Evolutionary conservation across 2,113 vertebrate genomes (phyloP), one percentile per base, ranked within the genome.

Genomic region (Phrynosoma blainvillii): DNA sequence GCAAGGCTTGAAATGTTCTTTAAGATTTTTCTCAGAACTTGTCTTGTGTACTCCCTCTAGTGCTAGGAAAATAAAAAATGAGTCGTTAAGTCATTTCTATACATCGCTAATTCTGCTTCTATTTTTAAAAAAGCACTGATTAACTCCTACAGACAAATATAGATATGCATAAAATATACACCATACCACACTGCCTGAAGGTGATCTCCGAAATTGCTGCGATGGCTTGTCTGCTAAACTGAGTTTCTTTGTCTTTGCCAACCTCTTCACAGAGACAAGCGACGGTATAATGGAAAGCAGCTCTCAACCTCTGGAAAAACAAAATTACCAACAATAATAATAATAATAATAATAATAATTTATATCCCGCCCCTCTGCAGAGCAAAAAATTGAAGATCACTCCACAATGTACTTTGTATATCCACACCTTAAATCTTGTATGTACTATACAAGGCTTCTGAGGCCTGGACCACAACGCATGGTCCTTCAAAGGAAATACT

Each of bases 151-250:
- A 0, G 20, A 36, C 73, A 12, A 0, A 59, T 78, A 79, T 79
- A 80, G 70, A 36, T 56, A 36, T 16, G 71, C 0, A 30, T 5
- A 56, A 71, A 47, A 3, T 52, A 14, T 20, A 32, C 7, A 9
- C 36, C 97, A 5, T 94, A 99, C 99, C 99, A 1, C 98, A 98
- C 36, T 99, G 98, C 76, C 97, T 96, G 94, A 98, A 98, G 5
- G 98, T 95, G 65, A 98, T 96, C 95, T 99, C 99, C 0, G 98
- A 92, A 40, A 99, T 97, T 0, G 98, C 98, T 0, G 98, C 98
- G 0, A 98, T 74, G 23, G 91, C 95, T 36, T 98, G 98, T 25
- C 96, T 98, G 94, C 96, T 98, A 94, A 99, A 97, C 1, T 90
- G 87, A 54, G 95, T 82, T 0, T 88, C 93, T 80, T 96, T 95